A percentile compares a stretch with the other conserved stretches of the same genome.
Evolutionary conservation across 2,113 vertebrate species (phyloP).

Genomic region (Proteles cristata): DNA sequence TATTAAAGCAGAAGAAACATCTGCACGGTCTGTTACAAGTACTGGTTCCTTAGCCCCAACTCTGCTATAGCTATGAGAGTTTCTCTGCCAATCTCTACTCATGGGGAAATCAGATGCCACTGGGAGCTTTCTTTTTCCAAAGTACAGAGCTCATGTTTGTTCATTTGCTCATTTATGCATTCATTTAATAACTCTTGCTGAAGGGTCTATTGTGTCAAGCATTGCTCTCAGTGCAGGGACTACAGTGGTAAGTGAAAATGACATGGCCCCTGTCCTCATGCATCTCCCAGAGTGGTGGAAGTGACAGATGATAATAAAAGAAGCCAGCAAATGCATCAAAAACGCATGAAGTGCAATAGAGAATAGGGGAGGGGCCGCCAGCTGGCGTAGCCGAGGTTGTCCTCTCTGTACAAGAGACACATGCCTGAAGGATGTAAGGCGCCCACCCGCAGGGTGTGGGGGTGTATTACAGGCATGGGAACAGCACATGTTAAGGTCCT

Average conservation of each 20-base stretch:
- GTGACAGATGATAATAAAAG: background rate
- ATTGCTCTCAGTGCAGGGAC: background rate
- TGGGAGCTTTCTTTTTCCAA: background rate
- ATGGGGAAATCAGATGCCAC: background rate
- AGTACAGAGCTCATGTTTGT: background rate
- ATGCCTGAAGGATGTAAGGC: background rate
- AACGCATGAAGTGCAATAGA: background rate
- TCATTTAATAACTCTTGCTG: background rate
- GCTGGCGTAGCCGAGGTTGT: background rate
- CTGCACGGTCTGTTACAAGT: background rate
- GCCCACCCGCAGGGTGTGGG: background rate
- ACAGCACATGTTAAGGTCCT: background rate
- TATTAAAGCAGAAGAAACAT: conserved; percentile 3
- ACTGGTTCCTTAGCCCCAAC: background rate
- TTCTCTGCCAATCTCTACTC: background rate
- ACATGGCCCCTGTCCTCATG: background rate
- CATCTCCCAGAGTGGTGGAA: background rate
- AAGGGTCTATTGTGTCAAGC: background rate
- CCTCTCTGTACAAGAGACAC: background rate
- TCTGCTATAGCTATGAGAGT: background rate
- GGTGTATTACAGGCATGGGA: background rate
- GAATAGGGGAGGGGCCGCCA: background rate
- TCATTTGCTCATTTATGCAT: background rate
- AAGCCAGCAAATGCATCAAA: background rate
- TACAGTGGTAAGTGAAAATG: background rate